A percentile compares a stretch with the other conserved stretches of the same genome.
Evolutionary conservation across 2,113 vertebrate genomes (phyloP).

Genomic region (Crotalus viridis): DNA sequence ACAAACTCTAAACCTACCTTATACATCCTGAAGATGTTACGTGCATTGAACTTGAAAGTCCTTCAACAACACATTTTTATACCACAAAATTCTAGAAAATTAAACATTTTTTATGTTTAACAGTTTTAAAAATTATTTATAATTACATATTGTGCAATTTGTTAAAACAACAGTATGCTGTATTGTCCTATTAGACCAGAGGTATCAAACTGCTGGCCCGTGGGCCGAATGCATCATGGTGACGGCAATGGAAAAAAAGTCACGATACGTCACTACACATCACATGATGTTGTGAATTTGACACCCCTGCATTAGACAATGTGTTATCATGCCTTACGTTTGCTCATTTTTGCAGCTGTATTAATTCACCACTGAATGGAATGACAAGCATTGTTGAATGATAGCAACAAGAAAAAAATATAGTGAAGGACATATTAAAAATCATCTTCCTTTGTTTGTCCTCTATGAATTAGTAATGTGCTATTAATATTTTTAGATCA

Average conservation of each 20-base stretch:
- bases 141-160: background rate
- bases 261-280: no score
- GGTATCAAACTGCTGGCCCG: no score
- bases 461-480: conserved; percentile 58
- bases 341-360: background rate
- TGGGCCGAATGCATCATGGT: no score
- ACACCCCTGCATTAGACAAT: background rate
- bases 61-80: background rate
- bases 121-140: background rate
- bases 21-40: background rate
- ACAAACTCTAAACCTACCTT: background rate
- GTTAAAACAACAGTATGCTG: background rate
- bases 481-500: conserved; percentile 51
- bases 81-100: background rate
- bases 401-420: conserved; percentile 31
- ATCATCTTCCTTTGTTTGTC: conserved; percentile 48
- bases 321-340: background rate
- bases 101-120: background rate
- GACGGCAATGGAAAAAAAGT: no score
- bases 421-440: conserved; percentile 56
- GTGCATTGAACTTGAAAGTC: background rate
- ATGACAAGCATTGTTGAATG: conserved; percentile 45
- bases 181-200: background rate
- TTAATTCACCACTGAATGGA: conserved; percentile 6
- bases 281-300: no score